Conservation (phyloP, 2,113 vertebrate species). For the Eubucco bourcierii region DNA sequence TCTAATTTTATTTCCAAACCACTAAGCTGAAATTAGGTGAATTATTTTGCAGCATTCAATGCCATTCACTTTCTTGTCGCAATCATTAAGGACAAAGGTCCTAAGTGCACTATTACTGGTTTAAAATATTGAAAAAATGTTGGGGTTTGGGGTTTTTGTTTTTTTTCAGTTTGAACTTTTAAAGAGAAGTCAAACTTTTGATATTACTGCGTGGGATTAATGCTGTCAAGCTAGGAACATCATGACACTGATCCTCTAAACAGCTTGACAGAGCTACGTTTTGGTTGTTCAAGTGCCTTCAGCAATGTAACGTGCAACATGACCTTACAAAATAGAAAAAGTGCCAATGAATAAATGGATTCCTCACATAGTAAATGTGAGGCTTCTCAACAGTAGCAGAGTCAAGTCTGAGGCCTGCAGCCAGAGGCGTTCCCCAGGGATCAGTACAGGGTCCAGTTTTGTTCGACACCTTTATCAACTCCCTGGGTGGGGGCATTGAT, state of each 20-base stretch:
- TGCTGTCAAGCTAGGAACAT: not conserved
- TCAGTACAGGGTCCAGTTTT: no score
- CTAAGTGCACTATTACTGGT: not conserved
- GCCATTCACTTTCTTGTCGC: not conserved
- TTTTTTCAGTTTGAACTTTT: not conserved
- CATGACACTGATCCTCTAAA: not conserved
- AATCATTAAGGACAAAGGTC: not conserved
- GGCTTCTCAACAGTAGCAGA: no score
- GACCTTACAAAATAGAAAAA: not conserved
- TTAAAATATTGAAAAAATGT: not conserved
- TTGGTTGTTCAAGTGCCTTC: conserved; percentile 5
- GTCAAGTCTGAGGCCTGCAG: no score
- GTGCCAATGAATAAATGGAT: not conserved
- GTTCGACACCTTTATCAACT: no score
- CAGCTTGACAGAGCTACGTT: not conserved
- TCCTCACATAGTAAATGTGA: not conserved
- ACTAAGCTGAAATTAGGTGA: not conserved
- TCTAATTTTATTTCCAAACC: not conserved
- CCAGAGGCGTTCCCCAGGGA: no score
- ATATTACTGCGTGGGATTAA: not conserved
- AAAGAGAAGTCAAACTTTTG: not conserved
- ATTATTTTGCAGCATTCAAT: not conserved
- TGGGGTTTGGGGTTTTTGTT: not conserved
- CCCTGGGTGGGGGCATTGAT: no score
- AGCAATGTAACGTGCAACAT: not conserved